Base-by-base conservation (phyloP, 2,888 invertebrate genomes). In the Synanthedon myopaeformis region DNA sequence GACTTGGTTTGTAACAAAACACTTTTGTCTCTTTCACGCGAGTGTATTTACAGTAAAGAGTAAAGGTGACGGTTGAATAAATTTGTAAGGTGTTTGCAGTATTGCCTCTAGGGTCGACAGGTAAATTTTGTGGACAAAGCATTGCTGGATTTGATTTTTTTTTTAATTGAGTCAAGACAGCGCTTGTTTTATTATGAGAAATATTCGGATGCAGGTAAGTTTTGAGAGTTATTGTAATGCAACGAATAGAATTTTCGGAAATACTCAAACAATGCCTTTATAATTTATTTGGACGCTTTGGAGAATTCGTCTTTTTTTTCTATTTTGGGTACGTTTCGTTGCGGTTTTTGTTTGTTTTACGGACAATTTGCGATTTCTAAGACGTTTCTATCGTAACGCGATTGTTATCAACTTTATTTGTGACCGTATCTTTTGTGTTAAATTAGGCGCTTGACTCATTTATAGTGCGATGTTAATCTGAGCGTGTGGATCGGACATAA, bases 191-290 rank as follows among this genome's bases (percentile, higher is more conserved):
- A 81, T 81, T 78, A 77, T 75, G 70, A 77, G 77, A 77, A 79
- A 81, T 84, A 81, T 82, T 83, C 76, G 74, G 63, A 64, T 62
- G 64, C 85, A 86, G 86, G 85, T 85, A 86, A 77, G 69, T 8
- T 35, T 45, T 6, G 8, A 51, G 56, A 59, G 54, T 65, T 66
- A 78, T 83, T 82, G 83, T 82, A 63, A 65, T 63, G 70, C 64
- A 77, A 84, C 80, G 35, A 85, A 85, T 83, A 79, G 81, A 83
- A 72, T 86, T 86, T 86, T 85, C 74, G 83, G 85, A 86, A 85
- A 79, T 72, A 74, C 74, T 74, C 8, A 8, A 35, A 86, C 87
- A 87, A 87, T 84, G 78, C 76, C 76, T 76, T 72, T 70, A 73
- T 84, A 85, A 86, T 86, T 86, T 85, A 86, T 85, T 67, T 74